Evolutionary conservation across 2,888 invertebrate species (phyloP).

Genomic region (Eristalis pertinax): DNA sequence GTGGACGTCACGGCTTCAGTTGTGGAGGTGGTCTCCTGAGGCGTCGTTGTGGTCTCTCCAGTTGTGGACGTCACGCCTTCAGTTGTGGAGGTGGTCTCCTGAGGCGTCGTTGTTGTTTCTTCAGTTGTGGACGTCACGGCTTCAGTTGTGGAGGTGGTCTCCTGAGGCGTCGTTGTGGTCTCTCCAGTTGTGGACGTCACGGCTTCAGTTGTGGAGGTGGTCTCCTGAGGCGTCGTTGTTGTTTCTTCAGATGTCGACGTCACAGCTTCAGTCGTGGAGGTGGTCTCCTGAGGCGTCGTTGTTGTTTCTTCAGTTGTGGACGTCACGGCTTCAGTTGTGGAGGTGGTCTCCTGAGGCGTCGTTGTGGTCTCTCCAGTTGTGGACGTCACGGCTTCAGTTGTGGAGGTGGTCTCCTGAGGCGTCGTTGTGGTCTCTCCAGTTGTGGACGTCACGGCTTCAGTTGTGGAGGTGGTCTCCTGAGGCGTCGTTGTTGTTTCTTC

Average conservation of each 20-base stretch:
- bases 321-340: neutral
- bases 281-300: neutral
- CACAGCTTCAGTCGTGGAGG: neutral
- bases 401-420: neutral
- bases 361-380: neutral
- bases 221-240: neutral
- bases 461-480: neutral
- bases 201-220: neutral
- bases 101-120: neutral
- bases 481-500: neutral
- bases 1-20: neutral
- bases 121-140: constrained; percentile 3
- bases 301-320: neutral
- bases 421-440: neutral
- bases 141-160: neutral
- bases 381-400: neutral
- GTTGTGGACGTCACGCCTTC: neutral
- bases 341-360: neutral
- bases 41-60: neutral
- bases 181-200: neutral
- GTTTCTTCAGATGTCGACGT: neutral
- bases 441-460: neutral
- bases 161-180: neutral
- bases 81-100: neutral
- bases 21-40: neutral